A percentile compares a stretch with the other conserved stretches of the same genome.
Conservation (phyloP, 1,140 invertebrate genomes). For the Papilio polyxenes region DNA sequence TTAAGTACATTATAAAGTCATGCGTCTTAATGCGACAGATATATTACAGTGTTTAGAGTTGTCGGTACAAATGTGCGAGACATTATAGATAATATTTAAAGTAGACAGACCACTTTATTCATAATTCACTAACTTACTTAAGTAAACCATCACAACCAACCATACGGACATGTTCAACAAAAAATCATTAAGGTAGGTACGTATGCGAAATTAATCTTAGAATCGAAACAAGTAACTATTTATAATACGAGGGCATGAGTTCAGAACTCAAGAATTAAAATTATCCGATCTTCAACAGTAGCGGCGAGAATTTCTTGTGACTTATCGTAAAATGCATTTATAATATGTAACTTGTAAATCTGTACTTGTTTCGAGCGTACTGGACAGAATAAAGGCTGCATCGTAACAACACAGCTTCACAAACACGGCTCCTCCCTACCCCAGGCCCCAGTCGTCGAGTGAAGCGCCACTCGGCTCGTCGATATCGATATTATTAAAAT, state of each 20-base stretch:
- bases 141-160: conserved; percentile 81
- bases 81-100: conserved; percentile 63
- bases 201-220: conserved; percentile 63
- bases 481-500: conserved; percentile 68
- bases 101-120: conserved; percentile 68
- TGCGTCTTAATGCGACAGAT: conserved; percentile 47
- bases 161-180: conserved; percentile 77
- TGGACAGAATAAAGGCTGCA: conserved; percentile 75
- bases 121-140: conserved; percentile 78
- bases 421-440: conserved; percentile 36
- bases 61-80: conserved; percentile 69
- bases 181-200: conserved; percentile 60
- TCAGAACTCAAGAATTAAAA: conserved; percentile 67
- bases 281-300: conserved; percentile 60
- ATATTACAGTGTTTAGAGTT: conserved; percentile 52
- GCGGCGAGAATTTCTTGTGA: conserved; percentile 75
- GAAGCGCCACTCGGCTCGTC: conserved; percentile 40
- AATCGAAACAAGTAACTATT: conserved; percentile 63
- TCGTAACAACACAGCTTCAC: conserved; percentile 59
- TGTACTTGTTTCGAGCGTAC: conserved; percentile 68
- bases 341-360: conserved; percentile 67
- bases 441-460: conserved; percentile 29
- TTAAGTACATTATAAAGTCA: conserved; percentile 65
- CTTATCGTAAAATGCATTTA: conserved; percentile 67
- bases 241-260: conserved; percentile 66